Base-by-base conservation (phyloP, 1,140 invertebrate genomes). In the Zelostemma sp. region DNA sequence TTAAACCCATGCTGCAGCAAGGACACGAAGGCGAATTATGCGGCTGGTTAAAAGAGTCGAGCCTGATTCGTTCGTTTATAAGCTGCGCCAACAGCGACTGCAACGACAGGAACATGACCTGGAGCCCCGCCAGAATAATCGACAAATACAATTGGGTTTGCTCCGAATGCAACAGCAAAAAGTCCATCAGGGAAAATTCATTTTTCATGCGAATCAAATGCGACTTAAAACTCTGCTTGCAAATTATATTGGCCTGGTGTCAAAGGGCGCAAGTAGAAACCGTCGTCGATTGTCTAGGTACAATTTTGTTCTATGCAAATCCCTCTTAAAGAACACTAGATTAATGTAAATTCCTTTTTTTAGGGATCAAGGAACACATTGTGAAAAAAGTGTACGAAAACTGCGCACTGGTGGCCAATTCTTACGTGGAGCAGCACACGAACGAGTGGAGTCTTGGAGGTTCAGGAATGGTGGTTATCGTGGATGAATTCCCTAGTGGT, bases 91-190 rank as follows among this genome's bases (percentile, higher is more conserved):
- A 80, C 53, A 38, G 60, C 3, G 63, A 78, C 17, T 87, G 86
- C 41, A 78, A 80, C 43, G 79, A 78, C 6, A 78, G 77, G 47
- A 81, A 74, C 59, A 65, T 87, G 46, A 68, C 58, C 25, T 87
- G 86, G 86, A 77, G 67, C 33, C 79, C 79, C 15, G 86, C 85
- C 2, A 77, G 86, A 74, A 79, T 85, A 1, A 56, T 86, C n/a
- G 86, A 87, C 49, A 86, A 86, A 67, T 87, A 87, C 49, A 83
- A 79, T 38, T 87, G 86, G 86, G 73, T 71, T 6, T 87, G 86
- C 54, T 56, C 75, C 0, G 69, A 72, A 1, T 87, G 86, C 50
- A 19, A 28, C 0, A 81, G 72, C 9, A 87, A 85, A 68, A 81
- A 81, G 47, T 75, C 81, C 3, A 85, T 88, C 5, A 76, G 86